Base-by-base conservation (phyloP, 2,888 invertebrate genomes). In the Elysia crispata region DNA sequence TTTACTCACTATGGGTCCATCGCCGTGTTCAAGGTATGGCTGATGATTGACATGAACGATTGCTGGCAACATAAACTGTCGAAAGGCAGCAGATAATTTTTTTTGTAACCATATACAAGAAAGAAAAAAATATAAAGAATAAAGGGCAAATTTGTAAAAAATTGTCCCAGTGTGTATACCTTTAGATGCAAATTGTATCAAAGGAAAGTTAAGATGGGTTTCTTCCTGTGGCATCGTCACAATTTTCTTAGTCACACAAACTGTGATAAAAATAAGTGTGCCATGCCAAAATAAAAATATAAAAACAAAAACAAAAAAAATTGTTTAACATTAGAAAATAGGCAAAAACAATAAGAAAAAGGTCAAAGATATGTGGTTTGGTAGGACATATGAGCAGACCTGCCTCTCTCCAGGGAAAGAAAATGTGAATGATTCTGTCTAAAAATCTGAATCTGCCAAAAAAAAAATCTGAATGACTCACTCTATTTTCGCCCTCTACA, bases 41-140 rank as follows among this genome's bases (percentile, higher is more conserved):
- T 98, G 98, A 91, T 97, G 95, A 87, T 96, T 97, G 67, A 98
- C 98, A 91, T 99, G 98, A 28, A 98, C 96, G 86, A 98, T 96
- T 28, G 97, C 97, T 75, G 98, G 98, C 57, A 93, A 87, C 80
- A 93, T 92, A 86, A 93, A 93, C 97, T 93, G 88, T 76, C 90
- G 84, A 64, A 60, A 82, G 75, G 84, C 87, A 78, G 13, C 20
- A 73, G 41, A 30, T 3, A 62, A 50, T n/a, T n/a, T n/a, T n/a
- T n/a, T n/a, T n/a, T n/a, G n/a, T n/a, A n/a, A n/a, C 20, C 13
- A 13, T 54, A 54, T 8, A 60, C 23, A 3, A 60, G 15, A 23
- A 6, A 8, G 23, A 60, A 60, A 3, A 41, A 41, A 41, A 41
- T 41, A 41, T 41, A 41, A n/a, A n/a, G n/a, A n/a, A n/a, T n/a